phyloP scores from a whole-genome alignment of 2,797 vertebrate species.

The Gorsachius magnificus region DNA sequence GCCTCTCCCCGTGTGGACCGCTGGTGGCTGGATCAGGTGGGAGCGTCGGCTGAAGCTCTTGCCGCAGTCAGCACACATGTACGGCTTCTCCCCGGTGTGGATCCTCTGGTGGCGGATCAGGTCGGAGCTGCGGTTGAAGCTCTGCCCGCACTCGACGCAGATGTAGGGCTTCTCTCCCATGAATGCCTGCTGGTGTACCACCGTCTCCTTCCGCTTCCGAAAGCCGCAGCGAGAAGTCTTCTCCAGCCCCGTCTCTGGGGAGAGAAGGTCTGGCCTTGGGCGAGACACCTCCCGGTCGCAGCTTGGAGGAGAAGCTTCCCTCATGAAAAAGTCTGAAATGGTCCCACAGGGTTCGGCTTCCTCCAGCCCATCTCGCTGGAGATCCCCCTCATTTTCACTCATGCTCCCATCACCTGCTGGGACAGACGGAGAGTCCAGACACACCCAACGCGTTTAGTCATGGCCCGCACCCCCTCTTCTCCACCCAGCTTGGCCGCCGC shows the following conservation, averaged over 20 bases:
- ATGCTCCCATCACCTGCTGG: conserved; percentile 25
- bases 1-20: conserved; percentile 30
- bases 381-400: background rate
- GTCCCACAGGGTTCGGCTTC: background rate
- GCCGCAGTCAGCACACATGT: background rate
- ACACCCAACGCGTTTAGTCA: background rate
- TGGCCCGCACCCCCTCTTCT: background rate
- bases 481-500: background rate
- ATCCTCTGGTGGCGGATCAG: conserved; percentile 36
- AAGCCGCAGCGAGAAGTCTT: background rate
- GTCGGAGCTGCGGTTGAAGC: conserved; percentile 32
- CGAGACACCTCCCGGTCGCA: accelerated
- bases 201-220: background rate
- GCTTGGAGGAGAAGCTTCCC: background rate
- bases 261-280: background rate
- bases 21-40: conserved; percentile 42
- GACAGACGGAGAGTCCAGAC: background rate
- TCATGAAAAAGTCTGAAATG: background rate
- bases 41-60: conserved; percentile 37
- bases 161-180: conserved; percentile 26
- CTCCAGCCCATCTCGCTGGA: background rate
- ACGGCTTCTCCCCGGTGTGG: background rate
- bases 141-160: conserved; percentile 9
- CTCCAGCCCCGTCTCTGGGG: background rate
- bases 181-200: background rate